Base-by-base conservation (phyloP, 2,888 invertebrate species). In the Pterostichus madidus region DNA sequence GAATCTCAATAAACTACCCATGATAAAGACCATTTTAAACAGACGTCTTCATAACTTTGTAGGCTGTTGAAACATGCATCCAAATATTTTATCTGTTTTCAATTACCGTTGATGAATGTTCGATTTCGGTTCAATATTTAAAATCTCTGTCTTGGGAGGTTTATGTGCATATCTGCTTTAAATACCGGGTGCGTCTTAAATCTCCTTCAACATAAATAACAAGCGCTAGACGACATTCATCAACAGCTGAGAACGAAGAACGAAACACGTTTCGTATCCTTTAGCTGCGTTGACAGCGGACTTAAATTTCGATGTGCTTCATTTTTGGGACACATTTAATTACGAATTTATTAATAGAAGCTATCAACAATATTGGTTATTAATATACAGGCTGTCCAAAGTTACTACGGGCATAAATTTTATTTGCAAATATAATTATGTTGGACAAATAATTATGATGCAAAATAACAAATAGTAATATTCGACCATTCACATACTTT, bases 61-160 rank as follows among this genome's bases (percentile, higher is more conserved):
- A 11, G 10, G 4, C 13, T 64, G 64, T 64, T 64, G 64, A 64
- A 64, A 64, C 15, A 35, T 64, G 3, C 39, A 64, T 35, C 64
- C 32, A 64, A 64, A 64, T 64, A 64, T 64, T 64, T 64, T 56
- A 56, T 56, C 56, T 56, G 56, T 17, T 56, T 64, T 39, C 35
- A 64, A 11, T 64, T 13, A 39, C 64, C n/a, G 64, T 64, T 64
- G 64, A 64, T 64, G 64, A 64, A 64, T 64, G 64, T 64, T 64
- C 64, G 64, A 64, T 39, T 64, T 64, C 64, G 64, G 64, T 64
- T 64, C 64, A 64, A 64, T 64, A 64, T 64, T 64, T 64, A 64
- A 64, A 35, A 35, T 35, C 31, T 64, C 64, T 64, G 64, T 64
- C 64, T 32, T 35, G 35, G 64, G 64, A 35, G 32, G 11, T 64